Conservation (phyloP, 2,888 invertebrate genomes). For the Caenorhabditis virilis region DNA sequence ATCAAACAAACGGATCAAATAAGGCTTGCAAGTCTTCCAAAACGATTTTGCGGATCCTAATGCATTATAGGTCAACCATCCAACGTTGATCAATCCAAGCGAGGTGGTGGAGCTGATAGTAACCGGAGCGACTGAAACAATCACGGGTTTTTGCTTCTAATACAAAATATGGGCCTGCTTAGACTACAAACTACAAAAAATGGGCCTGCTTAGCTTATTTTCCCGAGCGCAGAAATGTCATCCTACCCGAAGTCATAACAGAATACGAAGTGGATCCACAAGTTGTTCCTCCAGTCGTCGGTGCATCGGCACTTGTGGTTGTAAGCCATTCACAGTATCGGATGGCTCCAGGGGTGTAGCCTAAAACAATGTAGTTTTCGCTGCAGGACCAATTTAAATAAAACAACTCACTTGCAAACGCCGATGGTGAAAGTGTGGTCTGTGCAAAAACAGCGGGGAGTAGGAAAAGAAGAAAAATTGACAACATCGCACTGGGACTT, state of each 20-base stretch:
- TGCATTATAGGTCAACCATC: slow-evolving; percentile 14
- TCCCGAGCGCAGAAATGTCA: too few species aligned
- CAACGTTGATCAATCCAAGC: slow-evolving; percentile 23
- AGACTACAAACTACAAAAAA: too few species aligned
- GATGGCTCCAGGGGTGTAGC: neutral
- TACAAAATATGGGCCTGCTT: too few species aligned
- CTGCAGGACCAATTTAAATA: neutral
- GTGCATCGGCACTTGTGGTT: neutral
- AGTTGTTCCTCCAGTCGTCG: neutral
- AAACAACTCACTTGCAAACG: too few species aligned
- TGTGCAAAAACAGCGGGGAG: too few species aligned
- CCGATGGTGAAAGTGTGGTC: too few species aligned
- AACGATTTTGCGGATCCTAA: slow-evolving; percentile 8
- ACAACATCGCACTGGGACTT: neutral
- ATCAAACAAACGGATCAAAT: slow-evolving; percentile 20
- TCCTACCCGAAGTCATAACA: neutral
- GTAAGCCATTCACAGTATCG: neutral
- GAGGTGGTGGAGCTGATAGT: slow-evolving; percentile 12
- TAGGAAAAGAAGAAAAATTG: neutral
- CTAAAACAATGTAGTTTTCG: neutral
- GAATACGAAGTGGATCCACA: neutral
- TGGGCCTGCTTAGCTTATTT: too few species aligned
- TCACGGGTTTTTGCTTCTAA: too few species aligned
- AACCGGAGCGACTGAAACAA: slow-evolving; percentile 5
- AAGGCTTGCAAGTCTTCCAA: slow-evolving; percentile 24